Base-by-base conservation (phyloP, 2,888 invertebrate species). In the Nomada fucata region DNA sequence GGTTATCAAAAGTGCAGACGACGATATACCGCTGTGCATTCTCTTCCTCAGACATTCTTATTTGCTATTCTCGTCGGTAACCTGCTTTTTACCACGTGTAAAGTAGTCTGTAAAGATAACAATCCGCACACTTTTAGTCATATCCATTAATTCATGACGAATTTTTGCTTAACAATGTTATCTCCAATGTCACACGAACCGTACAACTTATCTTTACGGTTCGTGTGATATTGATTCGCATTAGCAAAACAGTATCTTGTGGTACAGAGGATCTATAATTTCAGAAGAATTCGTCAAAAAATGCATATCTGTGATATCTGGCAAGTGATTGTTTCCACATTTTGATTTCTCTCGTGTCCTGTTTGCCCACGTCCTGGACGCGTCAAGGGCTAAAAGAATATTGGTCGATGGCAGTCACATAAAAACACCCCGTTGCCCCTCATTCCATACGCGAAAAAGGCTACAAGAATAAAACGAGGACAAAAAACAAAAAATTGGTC, bases 361-460 rank as follows among this genome's bases (percentile, higher is more conserved):
- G 80, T 85, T 89, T 87, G 83, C 79, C 50, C 85, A 79, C 80
- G 83, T 72, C 60, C 79, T 68, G 53, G 67, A 59, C 73, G 59
- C 68, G 76, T 64, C 76, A 74, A 80, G 83, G 85, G 85, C 84
- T 82, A 83, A 82, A 84, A 86, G 89, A 90, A 89, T 90, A 90
- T 90, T 90, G 87, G 89, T 83, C 88, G 84, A 89, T 83, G 83
- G 71, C 23, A 83, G 73, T 53, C 70, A 36, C 76, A 36, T 18
- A 53, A 67, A 73, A 73, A 85, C n/a, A 87, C 79, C 82, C 85
- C 67, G 76, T 29, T 23, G 70, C 18, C 59, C 63, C 42, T 44
- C 36, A 60, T 47, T 29, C 42, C 5, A 23, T 53, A 2, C 18
- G 18, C 4, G 57, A 64, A 64, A 44, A 63, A 36, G 23, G 5